Percentiles rank a stretch among this genome's conserved stretches.
phyloP scores from a whole-genome alignment of 2,888 invertebrate species.

The Drosophila nr. perissopoda region DNA sequence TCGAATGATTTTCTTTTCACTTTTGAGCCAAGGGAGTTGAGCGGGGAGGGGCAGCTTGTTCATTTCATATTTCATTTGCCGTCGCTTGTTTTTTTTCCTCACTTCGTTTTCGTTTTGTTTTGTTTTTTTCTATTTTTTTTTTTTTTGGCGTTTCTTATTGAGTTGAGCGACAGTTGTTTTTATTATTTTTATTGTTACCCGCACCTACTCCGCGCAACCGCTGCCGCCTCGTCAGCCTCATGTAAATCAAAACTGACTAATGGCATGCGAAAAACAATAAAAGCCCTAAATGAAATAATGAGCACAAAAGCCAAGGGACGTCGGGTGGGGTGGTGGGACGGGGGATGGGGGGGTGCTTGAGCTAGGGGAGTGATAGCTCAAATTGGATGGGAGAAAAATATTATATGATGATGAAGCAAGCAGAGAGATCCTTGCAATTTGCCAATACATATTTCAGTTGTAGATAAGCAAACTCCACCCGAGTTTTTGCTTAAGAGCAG shows the following conservation, averaged over 20 bases:
- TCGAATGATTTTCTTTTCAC: constrained; percentile 78
- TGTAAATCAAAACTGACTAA: constrained; percentile 82
- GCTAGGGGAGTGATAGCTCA: constrained; percentile 32
- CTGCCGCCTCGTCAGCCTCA: constrained; percentile 26
- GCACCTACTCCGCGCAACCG: constrained; percentile 5
- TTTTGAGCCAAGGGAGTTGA: constrained; percentile 40
- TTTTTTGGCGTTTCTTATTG: constrained; percentile 70
- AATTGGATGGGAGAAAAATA: constrained; percentile 13
- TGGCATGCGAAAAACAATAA: constrained; percentile 83
- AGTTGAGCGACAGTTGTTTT: constrained; percentile 82
- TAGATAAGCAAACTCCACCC: constrained; percentile 26
- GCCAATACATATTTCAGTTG: constrained; percentile 37
- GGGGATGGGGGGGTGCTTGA: not conserved
- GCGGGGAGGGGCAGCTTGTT: constrained; percentile 37
- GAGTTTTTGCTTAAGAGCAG: not conserved
- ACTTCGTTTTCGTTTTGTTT: constrained; percentile 13
- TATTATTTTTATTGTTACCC: constrained; percentile 78
- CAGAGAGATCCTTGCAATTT: constrained; percentile 46
- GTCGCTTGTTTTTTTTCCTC: constrained; percentile 30
- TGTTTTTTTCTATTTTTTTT: constrained; percentile 16
- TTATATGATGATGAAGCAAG: constrained; percentile 35
- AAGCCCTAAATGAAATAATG: constrained; percentile 80
- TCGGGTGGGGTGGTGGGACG: not conserved
- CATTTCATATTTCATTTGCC: constrained; percentile 54
- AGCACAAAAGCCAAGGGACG: constrained; percentile 44